Evolutionary conservation across 2,888 invertebrate species (phyloP), one percentile per base, ranked within the genome.

Genomic region (Dryocosmus kuriphilus): DNA sequence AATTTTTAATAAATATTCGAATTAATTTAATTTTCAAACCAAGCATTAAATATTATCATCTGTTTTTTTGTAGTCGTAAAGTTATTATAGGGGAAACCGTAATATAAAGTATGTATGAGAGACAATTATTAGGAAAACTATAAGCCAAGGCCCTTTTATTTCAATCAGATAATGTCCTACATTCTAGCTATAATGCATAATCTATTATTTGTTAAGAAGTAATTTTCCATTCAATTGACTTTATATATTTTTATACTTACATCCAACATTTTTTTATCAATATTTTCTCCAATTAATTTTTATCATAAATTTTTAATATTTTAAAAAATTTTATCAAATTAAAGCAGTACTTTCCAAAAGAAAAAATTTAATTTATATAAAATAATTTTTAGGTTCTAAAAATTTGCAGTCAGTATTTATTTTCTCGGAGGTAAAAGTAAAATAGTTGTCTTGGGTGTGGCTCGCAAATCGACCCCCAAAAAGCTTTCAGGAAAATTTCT

Each of bases 91-190:
- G 8, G 1, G 8, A 11, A 22, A 55, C 22, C n/a, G 7, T 7
- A 22, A 55, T 55, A 8, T 41, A 41, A 22, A n/a, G 22, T 0
- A n/a, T 55, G 55, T 22, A 22, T n/a, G 16, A 55, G 9, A n/a
- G 55, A 55, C n/a, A 55, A 55, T 19, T 16, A 41, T 41, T 16
- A 19, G 9, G 1, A 35, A 2, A 35, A 11, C 11, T 35, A n/a
- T 35, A 9, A 35, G 2, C 35, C 11, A 35, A 35, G 11, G 35
- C 11, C 11, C 35, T 63, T 35, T 63, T 63, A 6, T 38, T 65
- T 35, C 22, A 38, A 30, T 30, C 22, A 38, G 22, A 65, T 65
- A 65, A 24, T 65, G 38, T 22, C 65, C 65, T 65, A 65, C 14
- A 35, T 65, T 35, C 3, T 35, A 63, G 16, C 35, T 14, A 9